Base-by-base conservation (phyloP, 2,797 vertebrate genomes). In the Leptodactylus fallax region DNA sequence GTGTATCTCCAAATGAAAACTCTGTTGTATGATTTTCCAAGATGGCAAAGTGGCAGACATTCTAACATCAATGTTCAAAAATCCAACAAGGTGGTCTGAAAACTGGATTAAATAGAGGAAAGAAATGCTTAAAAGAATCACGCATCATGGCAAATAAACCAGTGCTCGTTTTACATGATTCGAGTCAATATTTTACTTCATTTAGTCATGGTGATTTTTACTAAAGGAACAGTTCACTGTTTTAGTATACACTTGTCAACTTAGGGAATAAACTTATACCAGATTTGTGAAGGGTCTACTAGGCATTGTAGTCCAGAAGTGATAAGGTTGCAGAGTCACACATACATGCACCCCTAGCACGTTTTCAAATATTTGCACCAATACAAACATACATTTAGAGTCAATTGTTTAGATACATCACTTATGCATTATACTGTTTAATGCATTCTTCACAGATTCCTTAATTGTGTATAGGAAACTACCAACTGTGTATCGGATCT, bases 1-100 rank as follows among this genome's bases (percentile, higher is more conserved):
- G 55, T 63, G 85, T 88, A 89, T 88, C 0, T 60, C 84, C 87
- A 67, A 53, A 65, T 65, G 90, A 47, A 55, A 0, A 3, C 3
- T 16, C 81, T 21, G 47, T 74, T 78, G 90, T 51, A 69, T 79
- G 74, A 55, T 83, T 92, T 86, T 92, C 45, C 76, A 85, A 90
- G 85, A 84, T n/a, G 2, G 0, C 76, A 91, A 90, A 90, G 1
- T 21, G 47, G 27, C 3, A 36, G 90, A 67, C n/a, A 87, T 91
- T 89, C 23, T 45, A 90, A 12, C 11, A 79, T 36, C 23, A 14
- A 53, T 89, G 67, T 36, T 69, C 71, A 77, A 78, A 27, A 83
- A 60, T 53, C 53, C 60, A 36, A 65, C 72, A 79, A 83, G 85
- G 88, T 89, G 88, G 88, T 89, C 88, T 47, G 71, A 82, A 65